phyloP scores from a whole-genome alignment of 1,140 invertebrate genomes.

The Drosophila burlai region DNA sequence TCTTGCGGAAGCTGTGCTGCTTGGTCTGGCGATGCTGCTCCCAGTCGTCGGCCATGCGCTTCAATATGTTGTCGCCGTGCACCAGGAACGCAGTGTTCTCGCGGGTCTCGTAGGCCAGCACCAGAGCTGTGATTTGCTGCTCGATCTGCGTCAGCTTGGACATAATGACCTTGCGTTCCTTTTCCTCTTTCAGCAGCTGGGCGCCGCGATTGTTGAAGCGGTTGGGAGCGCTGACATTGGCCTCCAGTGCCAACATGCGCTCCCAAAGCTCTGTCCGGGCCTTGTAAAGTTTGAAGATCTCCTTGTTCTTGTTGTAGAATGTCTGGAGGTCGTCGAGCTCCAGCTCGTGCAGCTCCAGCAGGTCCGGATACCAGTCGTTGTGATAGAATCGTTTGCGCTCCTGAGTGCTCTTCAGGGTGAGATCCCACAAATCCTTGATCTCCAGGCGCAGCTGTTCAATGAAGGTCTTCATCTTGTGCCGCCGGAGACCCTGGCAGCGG shows the following conservation, averaged over 20 bases:
- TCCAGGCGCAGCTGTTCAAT: slow-evolving; percentile 89
- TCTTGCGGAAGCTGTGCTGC: slow-evolving; percentile 66
- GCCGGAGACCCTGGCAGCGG: slow-evolving; percentile 88
- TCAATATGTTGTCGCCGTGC: slow-evolving; percentile 87
- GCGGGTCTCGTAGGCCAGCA: slow-evolving; percentile 86
- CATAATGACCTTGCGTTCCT: slow-evolving; percentile 90
- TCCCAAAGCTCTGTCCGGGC: slow-evolving; percentile 88
- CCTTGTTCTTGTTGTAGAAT: slow-evolving; percentile 90
- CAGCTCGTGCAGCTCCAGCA: slow-evolving; percentile 90
- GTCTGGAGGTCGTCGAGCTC: slow-evolving; percentile 89
- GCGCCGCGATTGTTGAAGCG: slow-evolving; percentile 94
- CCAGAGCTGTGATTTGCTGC: slow-evolving; percentile 86
- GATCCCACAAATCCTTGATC: slow-evolving; percentile 90
- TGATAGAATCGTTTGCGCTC: slow-evolving; percentile 88
- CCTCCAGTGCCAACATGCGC: slow-evolving; percentile 89
- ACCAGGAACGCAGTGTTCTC: slow-evolving; percentile 87
- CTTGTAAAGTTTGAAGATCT: slow-evolving; percentile 89
- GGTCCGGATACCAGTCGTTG: slow-evolving; percentile 89
- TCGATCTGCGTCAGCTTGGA: slow-evolving; percentile 90
- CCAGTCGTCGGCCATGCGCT: slow-evolving; percentile 87
- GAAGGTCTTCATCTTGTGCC: slow-evolving; percentile 89
- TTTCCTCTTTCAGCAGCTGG: slow-evolving; percentile 93
- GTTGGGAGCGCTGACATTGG: slow-evolving; percentile 90
- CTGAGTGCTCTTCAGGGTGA: slow-evolving; percentile 88
- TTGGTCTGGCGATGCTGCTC: slow-evolving; percentile 85